Evolutionary conservation across 2,797 vertebrate species (phyloP).

Genomic region (Sus cebifrons): DNA sequence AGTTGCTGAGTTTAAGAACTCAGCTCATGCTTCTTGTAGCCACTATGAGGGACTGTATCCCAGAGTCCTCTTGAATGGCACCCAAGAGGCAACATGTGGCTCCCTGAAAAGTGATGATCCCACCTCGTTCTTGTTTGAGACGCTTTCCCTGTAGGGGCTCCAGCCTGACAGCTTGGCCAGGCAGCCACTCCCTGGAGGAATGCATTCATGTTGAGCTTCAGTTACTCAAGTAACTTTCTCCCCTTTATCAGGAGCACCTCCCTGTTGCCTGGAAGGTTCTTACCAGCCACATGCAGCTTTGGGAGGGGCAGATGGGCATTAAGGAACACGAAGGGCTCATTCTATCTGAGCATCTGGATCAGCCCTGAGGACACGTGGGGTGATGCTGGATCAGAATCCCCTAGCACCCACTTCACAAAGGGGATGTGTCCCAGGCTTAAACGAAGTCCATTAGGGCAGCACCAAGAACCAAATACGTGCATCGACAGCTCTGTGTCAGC

Average conservation of each 20-base stretch:
- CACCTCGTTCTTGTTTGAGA: background rate
- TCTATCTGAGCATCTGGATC: background rate
- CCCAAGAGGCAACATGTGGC: background rate
- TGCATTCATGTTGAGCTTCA: background rate
- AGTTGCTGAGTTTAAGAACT: background rate
- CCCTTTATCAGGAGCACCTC: background rate
- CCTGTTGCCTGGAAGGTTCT: constrained; percentile 31
- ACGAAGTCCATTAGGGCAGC: background rate
- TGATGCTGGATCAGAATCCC: background rate
- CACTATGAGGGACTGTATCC: background rate
- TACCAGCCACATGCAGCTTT: background rate
- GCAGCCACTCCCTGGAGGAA: background rate
- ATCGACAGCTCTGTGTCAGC: background rate
- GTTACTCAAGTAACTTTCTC: background rate
- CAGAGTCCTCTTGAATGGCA: background rate
- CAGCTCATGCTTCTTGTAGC: background rate
- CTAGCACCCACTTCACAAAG: background rate
- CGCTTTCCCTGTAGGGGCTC: background rate
- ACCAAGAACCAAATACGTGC: background rate
- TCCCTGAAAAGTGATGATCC: background rate
- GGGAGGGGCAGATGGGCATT: background rate
- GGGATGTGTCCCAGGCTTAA: background rate
- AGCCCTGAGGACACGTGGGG: fast-evolving
- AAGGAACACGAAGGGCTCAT: background rate
- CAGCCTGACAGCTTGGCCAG: background rate